Percentiles rank a stretch among this genome's conserved stretches.
These are phyloP conservation scores for Geotria australis DNA, from an alignment of 2,797 vertebrate genomes.

Conservation along the genomic window DNA sequence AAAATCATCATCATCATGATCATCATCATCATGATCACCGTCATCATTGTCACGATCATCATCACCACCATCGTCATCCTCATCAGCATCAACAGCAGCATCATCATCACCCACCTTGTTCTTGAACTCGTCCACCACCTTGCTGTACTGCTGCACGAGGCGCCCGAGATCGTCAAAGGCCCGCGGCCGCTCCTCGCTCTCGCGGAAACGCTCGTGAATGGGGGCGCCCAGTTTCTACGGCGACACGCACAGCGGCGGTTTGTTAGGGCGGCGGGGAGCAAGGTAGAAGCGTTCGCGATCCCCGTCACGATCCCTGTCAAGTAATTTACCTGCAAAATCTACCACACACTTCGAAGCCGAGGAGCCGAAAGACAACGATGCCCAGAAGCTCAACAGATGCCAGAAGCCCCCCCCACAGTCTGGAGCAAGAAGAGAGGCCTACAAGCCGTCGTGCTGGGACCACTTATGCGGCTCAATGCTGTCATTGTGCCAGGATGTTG, in stretches of 20 bases:
- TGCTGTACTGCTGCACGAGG: constrained; percentile 60
- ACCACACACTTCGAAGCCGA: too few species aligned
- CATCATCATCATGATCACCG: neutral
- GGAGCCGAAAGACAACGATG: too few species aligned
- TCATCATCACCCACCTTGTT: constrained; percentile 27
- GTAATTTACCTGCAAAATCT: too few species aligned
- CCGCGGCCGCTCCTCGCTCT: constrained; percentile 57
- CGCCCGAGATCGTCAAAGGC: constrained; percentile 63
- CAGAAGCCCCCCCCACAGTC: too few species aligned
- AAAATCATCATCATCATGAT: neutral
- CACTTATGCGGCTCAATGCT: too few species aligned
- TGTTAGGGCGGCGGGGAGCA: too few species aligned
- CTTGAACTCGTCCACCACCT: constrained; percentile 49
- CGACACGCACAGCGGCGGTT: neutral
- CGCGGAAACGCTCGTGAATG: constrained; percentile 46
- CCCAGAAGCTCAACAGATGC: too few species aligned
- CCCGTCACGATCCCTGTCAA: neutral
- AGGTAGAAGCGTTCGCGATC: neutral
- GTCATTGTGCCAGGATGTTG: too few species aligned
- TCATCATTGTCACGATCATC: neutral
- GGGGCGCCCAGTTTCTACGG: constrained; percentile 49
- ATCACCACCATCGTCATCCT: neutral
- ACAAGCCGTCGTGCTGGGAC: too few species aligned
- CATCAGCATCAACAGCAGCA: neutral
- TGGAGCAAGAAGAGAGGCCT: too few species aligned